Evolutionary conservation across 2,797 vertebrate genomes (phyloP), one percentile per base, ranked within the genome.

Genomic region (Pygocentrus nattereri): DNA sequence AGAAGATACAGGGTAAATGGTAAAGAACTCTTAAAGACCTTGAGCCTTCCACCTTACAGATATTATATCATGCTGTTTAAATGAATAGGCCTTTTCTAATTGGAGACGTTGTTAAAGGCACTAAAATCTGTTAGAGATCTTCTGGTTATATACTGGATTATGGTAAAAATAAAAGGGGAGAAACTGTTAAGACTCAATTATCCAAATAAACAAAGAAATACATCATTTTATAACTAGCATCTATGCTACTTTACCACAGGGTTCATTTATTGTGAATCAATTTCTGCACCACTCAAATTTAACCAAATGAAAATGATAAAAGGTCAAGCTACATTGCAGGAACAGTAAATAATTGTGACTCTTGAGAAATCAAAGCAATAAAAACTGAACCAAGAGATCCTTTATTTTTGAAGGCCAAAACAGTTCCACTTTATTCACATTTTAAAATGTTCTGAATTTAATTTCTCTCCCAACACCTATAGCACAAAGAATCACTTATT

Each of bases 51-150:
- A 68, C 64, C 69, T n/a, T 74, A 19, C 74, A 56, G 49, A 49
- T 79, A 52, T 81, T 54, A 82, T 61, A 67, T 18, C 31, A 3
- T 68, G 64, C 83, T 78, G 67, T 74, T 82, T 56, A 59, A 54
- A 79, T 76, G 58, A 67, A 70, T 76, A 79, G 31, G 34, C 49
- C 31, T 67, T 16, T 56, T 34, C 34, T 86, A 84, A 86, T 79
- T 84, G 77, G 54, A 79, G 50, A 80, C 78, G 65, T 68, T 76
- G 79, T 67, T 64, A 67, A 70, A 80, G 79, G 52, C 68, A 82
- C 56, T 73, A n/a, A 80, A 78, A 74, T 31, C 4, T 23, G 31
- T 2, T 16, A n/a, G 38, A 58, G 58, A 10, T 2, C 58, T 58
- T 58, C n/a, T 58, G 8, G 19, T 58, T 25, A 11, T 58, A 12